These are phyloP conservation scores for Pionites leucogaster DNA, from an alignment of 2,113 vertebrate genomes.

Conservation along the genomic window DNA sequence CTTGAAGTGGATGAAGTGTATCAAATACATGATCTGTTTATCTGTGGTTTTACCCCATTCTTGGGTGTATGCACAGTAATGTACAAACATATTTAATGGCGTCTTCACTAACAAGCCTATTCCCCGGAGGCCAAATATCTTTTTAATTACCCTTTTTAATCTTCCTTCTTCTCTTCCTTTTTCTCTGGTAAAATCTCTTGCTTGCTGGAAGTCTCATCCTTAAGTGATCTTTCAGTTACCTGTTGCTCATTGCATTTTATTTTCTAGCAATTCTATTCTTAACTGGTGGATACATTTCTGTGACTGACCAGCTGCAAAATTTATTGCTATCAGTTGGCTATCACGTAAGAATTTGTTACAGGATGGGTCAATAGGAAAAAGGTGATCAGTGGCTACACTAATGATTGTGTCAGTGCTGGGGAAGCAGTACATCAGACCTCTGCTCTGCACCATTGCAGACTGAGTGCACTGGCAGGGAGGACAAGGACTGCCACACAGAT, in stretches of 20 bases:
- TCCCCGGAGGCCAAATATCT: background rate
- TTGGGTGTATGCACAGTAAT: background rate
- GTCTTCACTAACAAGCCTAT: background rate
- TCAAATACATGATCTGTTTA: background rate
- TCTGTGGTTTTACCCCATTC: background rate
- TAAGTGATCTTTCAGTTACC: background rate
- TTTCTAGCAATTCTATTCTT: background rate
- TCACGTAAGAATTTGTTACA: background rate
- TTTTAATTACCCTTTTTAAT: background rate
- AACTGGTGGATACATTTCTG: background rate
- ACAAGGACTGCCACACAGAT: background rate
- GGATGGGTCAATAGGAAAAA: background rate
- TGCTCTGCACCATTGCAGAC: background rate
- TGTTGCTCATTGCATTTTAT: background rate
- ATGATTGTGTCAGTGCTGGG: background rate
- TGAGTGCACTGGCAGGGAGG: background rate
- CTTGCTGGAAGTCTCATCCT: background rate
- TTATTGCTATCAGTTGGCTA: background rate
- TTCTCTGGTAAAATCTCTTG: background rate
- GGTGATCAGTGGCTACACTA: background rate
- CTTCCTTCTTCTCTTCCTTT: background rate
- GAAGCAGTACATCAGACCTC: background rate
- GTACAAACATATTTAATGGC: background rate
- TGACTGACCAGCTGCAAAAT: background rate
- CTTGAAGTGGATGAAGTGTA: background rate